A percentile compares a stretch with the other conserved stretches of the same genome.
Conservation (phyloP, 2,113 vertebrate genomes). For the Empidonax alnorum region DNA sequence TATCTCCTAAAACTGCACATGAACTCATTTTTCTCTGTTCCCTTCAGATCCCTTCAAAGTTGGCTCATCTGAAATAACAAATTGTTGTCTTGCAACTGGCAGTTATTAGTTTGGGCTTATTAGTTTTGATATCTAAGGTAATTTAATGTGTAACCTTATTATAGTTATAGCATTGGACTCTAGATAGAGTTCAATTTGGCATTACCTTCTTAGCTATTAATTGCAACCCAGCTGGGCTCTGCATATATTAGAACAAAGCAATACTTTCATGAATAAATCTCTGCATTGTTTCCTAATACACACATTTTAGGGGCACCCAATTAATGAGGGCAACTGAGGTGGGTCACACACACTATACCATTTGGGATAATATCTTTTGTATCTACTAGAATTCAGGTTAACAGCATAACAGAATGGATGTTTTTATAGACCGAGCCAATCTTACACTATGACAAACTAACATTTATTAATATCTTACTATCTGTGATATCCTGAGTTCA, state of each 20-base stretch:
- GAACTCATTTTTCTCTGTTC: slow-evolving; percentile 44
- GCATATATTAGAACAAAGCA: not conserved
- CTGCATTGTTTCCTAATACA: not conserved
- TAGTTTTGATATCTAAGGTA: slow-evolving; percentile 72
- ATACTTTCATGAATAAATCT: slow-evolving; percentile 26
- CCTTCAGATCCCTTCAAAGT: slow-evolving; percentile 36
- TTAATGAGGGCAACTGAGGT: not conserved
- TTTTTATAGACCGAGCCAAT: not conserved
- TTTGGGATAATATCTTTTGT: not conserved
- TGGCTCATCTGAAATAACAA: slow-evolving; percentile 60
- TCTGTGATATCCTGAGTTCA: not conserved
- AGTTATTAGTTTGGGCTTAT: slow-evolving; percentile 69
- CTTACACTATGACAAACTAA: not conserved
- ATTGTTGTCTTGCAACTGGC: slow-evolving; percentile 43
- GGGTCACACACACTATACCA: not conserved
- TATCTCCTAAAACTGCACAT: slow-evolving; percentile 19
- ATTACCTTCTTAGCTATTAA: slow-evolving; percentile 70
- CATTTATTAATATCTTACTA: not conserved
- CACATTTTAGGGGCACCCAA: not conserved
- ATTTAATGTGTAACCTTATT: slow-evolving; percentile 70
- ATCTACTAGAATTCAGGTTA: not conserved
- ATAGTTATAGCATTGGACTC: slow-evolving; percentile 60
- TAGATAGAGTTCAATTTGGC: slow-evolving; percentile 58
- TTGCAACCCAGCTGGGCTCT: slow-evolving; percentile 41
- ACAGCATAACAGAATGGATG: not conserved